A percentile compares a stretch with the other conserved stretches of the same genome.
Evolutionary conservation across 2,797 vertebrate species (phyloP).

Genomic region (Lepus townsendii): DNA sequence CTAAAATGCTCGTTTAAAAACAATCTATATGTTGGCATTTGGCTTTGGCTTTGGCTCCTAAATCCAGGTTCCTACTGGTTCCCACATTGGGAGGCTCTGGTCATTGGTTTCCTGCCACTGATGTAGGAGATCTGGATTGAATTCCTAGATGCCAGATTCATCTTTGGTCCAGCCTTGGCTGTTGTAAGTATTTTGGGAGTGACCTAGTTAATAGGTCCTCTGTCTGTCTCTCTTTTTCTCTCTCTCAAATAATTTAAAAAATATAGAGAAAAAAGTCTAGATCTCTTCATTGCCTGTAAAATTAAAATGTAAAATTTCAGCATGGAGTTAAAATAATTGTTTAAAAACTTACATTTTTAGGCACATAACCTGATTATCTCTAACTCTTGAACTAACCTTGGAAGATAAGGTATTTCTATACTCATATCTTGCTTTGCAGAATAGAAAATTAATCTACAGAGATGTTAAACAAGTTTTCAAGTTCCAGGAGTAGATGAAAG

Average conservation of each 20-base stretch:
- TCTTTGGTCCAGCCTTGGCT: too few species aligned
- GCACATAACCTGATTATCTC: background rate
- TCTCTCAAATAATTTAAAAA: too few species aligned
- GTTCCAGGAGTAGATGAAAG: background rate
- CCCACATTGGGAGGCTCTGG: too few species aligned
- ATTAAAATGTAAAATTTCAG: background rate
- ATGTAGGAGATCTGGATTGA: too few species aligned
- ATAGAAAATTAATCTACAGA: background rate
- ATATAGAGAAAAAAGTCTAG: background rate
- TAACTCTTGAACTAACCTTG: background rate
- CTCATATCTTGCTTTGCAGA: constrained; percentile 1
- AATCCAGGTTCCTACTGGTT: too few species aligned
- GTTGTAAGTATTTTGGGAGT: too few species aligned
- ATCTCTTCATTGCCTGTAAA: background rate
- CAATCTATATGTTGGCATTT: too few species aligned
- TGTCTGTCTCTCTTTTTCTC: too few species aligned
- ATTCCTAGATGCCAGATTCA: too few species aligned
- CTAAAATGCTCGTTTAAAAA: constrained; percentile 25
- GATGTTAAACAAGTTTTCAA: background rate
- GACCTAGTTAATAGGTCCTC: too few species aligned
- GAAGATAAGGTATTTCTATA: background rate
- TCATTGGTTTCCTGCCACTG: too few species aligned
- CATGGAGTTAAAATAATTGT: background rate
- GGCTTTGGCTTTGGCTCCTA: too few species aligned
- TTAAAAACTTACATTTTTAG: background rate